Evolutionary conservation across 2,888 invertebrate species (phyloP).

Genomic region (Lamellibrachia columna): DNA sequence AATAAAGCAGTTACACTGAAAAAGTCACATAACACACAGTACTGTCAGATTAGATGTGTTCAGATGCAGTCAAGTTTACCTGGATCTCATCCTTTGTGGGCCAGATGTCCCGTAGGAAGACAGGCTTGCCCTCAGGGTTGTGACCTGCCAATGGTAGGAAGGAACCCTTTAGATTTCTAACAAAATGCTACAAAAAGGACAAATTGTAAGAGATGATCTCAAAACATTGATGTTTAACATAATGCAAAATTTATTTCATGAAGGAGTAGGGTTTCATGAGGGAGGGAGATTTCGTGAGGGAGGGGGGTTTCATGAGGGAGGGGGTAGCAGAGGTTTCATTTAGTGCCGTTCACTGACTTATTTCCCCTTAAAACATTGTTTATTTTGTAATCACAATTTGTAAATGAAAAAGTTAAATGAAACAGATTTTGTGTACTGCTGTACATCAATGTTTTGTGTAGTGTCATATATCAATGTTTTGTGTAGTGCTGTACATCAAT

Average conservation of each 20-base stretch:
- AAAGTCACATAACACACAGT: not conserved
- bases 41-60: not conserved
- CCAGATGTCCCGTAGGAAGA: slow-evolving; percentile 95
- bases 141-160: slow-evolving; percentile 50
- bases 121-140: slow-evolving; percentile 76
- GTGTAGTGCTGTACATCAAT: too few relatives aligned
- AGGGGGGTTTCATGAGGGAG: not conserved
- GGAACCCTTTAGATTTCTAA: not conserved
- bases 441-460: too few relatives aligned
- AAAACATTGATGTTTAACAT: not conserved
- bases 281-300: not conserved
- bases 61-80: slow-evolving; percentile 46
- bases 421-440: too few relatives aligned
- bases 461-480: too few relatives aligned
- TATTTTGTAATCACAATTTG: too few relatives aligned
- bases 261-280: not conserved
- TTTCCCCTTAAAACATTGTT: too few relatives aligned
- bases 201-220: not conserved
- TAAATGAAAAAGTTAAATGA: too few relatives aligned
- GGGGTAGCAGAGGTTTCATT: too few relatives aligned
- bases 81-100: slow-evolving; percentile 91
- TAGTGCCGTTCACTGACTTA: too few relatives aligned
- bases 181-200: not conserved
- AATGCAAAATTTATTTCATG: not conserved
- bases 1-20: too few relatives aligned